Evolutionary conservation across 2,113 vertebrate genomes (phyloP).

Genomic region (Chiloscyllium plagiosum): DNA sequence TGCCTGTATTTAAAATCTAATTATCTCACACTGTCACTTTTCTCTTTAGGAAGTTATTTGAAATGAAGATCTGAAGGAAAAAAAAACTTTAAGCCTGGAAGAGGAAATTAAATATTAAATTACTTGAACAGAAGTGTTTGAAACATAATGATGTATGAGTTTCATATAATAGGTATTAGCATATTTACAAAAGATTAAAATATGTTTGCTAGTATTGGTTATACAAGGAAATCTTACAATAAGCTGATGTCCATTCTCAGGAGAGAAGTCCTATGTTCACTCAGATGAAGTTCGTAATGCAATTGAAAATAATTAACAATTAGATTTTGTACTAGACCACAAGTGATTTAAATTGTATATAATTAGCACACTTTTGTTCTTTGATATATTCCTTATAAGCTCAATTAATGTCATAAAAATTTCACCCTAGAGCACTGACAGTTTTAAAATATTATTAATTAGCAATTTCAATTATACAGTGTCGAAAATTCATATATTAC

Average conservation of each 20-base stretch:
- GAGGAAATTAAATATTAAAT: not conserved
- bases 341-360: not conserved
- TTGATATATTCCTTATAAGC: not conserved
- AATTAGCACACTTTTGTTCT: not conserved
- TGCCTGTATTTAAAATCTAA: not conserved
- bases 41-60: not conserved
- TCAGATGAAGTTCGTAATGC: not conserved
- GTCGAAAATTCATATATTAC: not conserved
- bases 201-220: not conserved
- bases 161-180: not conserved
- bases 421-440: not conserved
- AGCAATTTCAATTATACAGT: not conserved
- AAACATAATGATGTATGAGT: not conserved
- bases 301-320: slow-evolving; percentile 16
- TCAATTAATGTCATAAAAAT: slow-evolving; percentile 6
- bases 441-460: not conserved
- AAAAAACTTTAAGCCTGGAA: not conserved
- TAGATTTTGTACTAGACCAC: not conserved
- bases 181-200: not conserved
- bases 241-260: not conserved
- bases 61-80: not conserved
- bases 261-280: not conserved
- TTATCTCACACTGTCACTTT: not conserved
- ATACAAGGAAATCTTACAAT: not conserved
- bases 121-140: not conserved